These are phyloP conservation scores for Talpa occidentalis DNA, from an alignment of 2,113 vertebrate species.

Conservation along the genomic window DNA sequence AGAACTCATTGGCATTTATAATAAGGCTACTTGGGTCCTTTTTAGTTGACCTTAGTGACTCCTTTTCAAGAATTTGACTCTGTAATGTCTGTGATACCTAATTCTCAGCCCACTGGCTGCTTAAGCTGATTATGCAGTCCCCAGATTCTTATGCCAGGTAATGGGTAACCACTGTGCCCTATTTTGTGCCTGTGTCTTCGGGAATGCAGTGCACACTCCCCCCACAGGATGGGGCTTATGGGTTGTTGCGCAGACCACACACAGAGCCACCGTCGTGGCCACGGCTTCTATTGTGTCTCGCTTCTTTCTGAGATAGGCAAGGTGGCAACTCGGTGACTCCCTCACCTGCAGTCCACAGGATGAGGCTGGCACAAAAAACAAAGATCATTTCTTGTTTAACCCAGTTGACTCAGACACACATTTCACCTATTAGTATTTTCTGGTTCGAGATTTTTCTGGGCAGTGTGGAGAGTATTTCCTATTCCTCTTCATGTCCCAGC, in stretches of 20 bases:
- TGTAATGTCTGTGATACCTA: slow-evolving; percentile 10
- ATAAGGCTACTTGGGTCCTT: slow-evolving; percentile 34
- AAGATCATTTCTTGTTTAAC: slow-evolving; percentile 39
- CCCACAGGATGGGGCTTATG: not conserved
- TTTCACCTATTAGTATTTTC: slow-evolving; percentile 13
- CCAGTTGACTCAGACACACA: not conserved
- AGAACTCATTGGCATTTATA: slow-evolving; percentile 1
- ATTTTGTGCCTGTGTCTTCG: not conserved
- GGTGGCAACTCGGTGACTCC: not conserved
- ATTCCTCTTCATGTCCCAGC: not conserved
- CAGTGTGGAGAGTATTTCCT: not conserved
- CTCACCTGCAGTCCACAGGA: not conserved
- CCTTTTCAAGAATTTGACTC: slow-evolving; percentile 24
- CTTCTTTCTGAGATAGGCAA: not conserved
- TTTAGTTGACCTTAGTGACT: not conserved
- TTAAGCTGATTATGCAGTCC: not conserved
- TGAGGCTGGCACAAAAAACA: not conserved
- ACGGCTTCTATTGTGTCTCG: not conserved
- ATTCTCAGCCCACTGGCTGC: not conserved
- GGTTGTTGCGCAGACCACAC: not conserved
- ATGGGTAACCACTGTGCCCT: not conserved
- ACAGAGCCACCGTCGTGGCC: not conserved
- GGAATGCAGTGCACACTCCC: not conserved
- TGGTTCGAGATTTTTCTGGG: slow-evolving; percentile 30
- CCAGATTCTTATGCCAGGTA: slow-evolving; percentile 8